Base-by-base conservation (phyloP, 2,113 vertebrate genomes). In the Cephalopterus ornatus region DNA sequence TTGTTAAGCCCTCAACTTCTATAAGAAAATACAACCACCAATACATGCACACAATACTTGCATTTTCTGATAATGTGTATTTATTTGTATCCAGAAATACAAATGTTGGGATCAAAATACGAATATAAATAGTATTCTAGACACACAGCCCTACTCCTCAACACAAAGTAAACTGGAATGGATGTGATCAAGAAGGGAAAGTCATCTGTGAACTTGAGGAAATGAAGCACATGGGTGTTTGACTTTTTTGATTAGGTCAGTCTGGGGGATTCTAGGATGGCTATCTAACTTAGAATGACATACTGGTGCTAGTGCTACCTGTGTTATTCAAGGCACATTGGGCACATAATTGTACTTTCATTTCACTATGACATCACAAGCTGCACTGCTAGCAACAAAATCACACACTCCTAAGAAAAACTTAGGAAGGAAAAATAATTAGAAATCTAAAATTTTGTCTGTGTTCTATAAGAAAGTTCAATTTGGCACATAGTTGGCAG, bases 41-140 rank as follows among this genome's bases (percentile, higher is more conserved):
- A 93, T 52, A 97, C 9, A 47, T 26, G 20, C 82, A 92, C 83
- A 0, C 53, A 47, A 32, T 74, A 67, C 35, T 95, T 72, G 35
- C 26, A 50, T 58, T 97, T 98, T 98, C 93, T 98, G 98, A 97
- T 97, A 98, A 98, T 95, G 96, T 97, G 95, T 92, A 71, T 98
- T 98, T 98, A 98, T 98, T 98, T 93, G 94, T 97, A 96, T 96
- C 94, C 96, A 98, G 97, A 98, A 98, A 96, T 98, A 98, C 98
- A 98, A 98, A 98, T 94, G 88, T 97, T 96, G 89, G 94, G 97
- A 97, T 97, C 89, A 98, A 98, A 98, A 97, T 98, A 98, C 96
- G 97, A 98, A 98, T 98, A 98, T 96, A 97, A 97, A 98, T 94
- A 97, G 81, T 91, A 76, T 94, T 97, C 95, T 96, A 95, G 96